Conservation (phyloP, 2,888 invertebrate species). For the Trissolcus japonicus region DNA sequence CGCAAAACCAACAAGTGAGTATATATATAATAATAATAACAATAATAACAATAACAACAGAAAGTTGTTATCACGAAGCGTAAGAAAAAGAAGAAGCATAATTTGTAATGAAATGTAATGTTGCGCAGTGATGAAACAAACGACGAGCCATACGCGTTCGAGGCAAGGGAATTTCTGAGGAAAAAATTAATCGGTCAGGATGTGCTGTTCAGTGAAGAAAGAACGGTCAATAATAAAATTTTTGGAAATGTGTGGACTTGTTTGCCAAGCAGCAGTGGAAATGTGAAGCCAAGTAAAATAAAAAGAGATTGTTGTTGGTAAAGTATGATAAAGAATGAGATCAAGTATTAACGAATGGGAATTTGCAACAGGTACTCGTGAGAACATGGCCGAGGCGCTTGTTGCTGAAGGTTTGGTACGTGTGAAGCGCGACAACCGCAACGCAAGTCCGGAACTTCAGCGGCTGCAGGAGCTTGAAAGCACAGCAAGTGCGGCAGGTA, state of each 20-base stretch:
- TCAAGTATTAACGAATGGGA: no score
- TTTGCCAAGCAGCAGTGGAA: no score
- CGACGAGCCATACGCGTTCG: constrained; percentile 98
- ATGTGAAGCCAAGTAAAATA: no score
- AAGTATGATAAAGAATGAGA: no score
- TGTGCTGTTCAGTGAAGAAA: constrained; percentile 90
- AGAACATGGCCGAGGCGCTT: constrained; percentile 92
- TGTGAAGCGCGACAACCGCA: constrained; percentile 82
- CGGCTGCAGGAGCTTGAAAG: constrained; percentile 91
- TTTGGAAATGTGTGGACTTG: constrained; percentile 87
- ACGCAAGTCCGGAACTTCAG: constrained; percentile 82
- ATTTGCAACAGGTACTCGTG: constrained; percentile 78
- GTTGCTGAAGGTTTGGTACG: constrained; percentile 93
- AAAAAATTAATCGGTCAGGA: constrained; percentile 94
- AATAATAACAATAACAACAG: constrained; percentile 18
- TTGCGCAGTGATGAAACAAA: constrained; percentile 78
- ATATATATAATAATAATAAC: constrained; percentile 3
- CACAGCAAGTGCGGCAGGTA: constrained; percentile 89
- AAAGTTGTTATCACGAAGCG: background rate
- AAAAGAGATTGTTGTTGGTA: no score
- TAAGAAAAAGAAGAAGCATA: background rate
- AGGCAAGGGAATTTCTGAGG: constrained; percentile 95
- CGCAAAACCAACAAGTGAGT: constrained; percentile 77
- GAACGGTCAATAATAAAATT: constrained; percentile 89
- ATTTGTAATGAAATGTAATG: background rate